Evolutionary conservation across 2,888 invertebrate genomes (phyloP).

Genomic region (Leucophenga maculata): DNA sequence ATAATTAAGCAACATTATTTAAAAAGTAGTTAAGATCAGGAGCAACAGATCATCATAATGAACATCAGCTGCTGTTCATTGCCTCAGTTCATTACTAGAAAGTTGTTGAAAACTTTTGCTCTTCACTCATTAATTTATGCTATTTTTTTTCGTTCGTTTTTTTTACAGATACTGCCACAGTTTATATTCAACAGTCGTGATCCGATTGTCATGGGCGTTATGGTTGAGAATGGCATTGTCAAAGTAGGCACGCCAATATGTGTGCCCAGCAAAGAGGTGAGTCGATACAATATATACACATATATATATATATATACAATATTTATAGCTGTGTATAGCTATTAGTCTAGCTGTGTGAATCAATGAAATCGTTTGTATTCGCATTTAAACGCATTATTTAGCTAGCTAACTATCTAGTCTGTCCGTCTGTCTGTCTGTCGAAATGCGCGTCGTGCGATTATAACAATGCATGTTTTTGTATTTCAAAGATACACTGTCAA

Average conservation of each 20-base stretch:
- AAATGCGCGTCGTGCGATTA: neutral
- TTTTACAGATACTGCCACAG: slow-evolving; percentile 80
- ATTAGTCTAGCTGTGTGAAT: neutral
- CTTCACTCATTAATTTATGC: too few species aligned
- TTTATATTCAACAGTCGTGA: slow-evolving; percentile 98
- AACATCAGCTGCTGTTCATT: neutral
- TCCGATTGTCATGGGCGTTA: slow-evolving; percentile 97
- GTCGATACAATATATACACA: slow-evolving; percentile 51
- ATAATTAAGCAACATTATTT: slow-evolving; percentile 46
- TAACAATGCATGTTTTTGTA: slow-evolving; percentile 9
- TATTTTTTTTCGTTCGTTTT: neutral
- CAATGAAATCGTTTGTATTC: neutral
- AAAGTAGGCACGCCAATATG: slow-evolving; percentile 98
- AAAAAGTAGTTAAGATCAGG: slow-evolving; percentile 44
- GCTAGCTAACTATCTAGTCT: neutral
- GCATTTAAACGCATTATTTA: neutral
- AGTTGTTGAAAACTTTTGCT: neutral
- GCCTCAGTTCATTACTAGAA: neutral
- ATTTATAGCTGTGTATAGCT: neutral
- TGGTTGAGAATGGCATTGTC: slow-evolving; percentile 94
- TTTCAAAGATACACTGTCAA: neutral
- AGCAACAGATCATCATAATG: neutral
- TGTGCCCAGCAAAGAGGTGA: slow-evolving; percentile 95
- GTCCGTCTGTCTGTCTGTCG: neutral
- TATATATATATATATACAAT: neutral